Conservation (phyloP, 92 coral and sea anemone genomes). For the Siderastrea radians region DNA sequence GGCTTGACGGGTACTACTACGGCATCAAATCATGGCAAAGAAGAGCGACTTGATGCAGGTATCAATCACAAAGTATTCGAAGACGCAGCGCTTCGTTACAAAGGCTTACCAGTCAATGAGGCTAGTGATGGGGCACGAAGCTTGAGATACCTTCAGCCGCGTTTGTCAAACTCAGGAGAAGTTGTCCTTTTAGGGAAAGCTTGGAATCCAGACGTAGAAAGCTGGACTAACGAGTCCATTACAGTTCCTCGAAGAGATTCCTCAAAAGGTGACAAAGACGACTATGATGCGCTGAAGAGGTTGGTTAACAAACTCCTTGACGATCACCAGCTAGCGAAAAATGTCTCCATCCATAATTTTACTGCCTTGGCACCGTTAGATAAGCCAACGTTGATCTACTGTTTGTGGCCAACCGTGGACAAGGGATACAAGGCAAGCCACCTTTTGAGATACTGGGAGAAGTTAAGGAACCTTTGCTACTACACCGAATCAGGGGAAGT, state of each 20-base stretch:
- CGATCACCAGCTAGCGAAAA: slow-evolving; percentile 35
- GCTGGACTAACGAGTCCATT: too few species aligned
- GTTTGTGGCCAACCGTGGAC: slow-evolving; percentile 53
- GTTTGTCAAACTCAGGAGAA: not conserved
- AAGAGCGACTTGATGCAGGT: not conserved
- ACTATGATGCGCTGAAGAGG: not conserved
- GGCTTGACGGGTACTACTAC: not conserved
- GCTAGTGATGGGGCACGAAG: slow-evolving; percentile 13
- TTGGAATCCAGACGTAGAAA: too few species aligned
- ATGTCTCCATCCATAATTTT: slow-evolving; percentile 55
- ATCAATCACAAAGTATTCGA: not conserved
- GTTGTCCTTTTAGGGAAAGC: not conserved
- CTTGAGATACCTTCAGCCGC: slow-evolving; percentile 7
- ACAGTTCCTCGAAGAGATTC: too few species aligned
- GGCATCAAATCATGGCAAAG: slow-evolving; percentile 1
- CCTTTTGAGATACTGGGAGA: slow-evolving; percentile 58
- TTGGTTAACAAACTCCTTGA: not conserved
- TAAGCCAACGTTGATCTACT: slow-evolving; percentile 26
- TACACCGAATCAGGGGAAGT: slow-evolving; percentile 28
- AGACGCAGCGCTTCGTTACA: not conserved
- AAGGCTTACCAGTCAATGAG: slow-evolving; percentile 1
- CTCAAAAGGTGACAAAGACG: too few species aligned
- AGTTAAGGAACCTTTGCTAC: slow-evolving; percentile 38
- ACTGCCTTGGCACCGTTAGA: slow-evolving; percentile 22
- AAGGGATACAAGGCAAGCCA: slow-evolving; percentile 52